Conservation (phyloP, 2,113 vertebrate species). For the Microtus pennsylvanicus region DNA sequence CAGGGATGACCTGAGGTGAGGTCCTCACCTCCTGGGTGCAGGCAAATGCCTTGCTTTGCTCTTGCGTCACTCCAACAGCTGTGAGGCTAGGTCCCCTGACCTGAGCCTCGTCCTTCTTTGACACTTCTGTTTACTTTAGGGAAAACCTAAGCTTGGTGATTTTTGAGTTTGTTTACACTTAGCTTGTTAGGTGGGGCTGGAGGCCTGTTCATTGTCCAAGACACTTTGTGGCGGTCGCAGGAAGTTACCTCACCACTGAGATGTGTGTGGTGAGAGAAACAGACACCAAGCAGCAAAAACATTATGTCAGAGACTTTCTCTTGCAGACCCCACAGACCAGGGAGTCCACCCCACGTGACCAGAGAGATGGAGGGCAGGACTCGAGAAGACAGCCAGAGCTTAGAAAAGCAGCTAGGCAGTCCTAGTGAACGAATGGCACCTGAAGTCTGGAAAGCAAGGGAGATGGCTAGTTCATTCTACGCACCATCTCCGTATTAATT, state of each 20-base stretch:
- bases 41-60: not conserved
- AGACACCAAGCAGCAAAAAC: not conserved
- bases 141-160: not conserved
- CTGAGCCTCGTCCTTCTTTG: not conserved
- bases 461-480: not conserved
- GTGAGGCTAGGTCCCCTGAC: not conserved
- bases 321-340: not conserved
- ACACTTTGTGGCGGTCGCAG: not conserved
- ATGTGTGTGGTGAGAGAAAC: not conserved
- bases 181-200: not conserved
- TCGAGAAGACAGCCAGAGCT: not conserved
- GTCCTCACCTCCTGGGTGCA: not conserved
- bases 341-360: not conserved
- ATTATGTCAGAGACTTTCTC: not conserved
- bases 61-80: not conserved
- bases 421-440: not conserved
- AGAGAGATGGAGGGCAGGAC: not conserved
- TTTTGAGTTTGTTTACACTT: not conserved
- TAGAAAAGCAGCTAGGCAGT: not conserved
- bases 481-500: not conserved
- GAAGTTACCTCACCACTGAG: not conserved
- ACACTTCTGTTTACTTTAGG: not conserved
- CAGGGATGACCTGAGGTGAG: not conserved
- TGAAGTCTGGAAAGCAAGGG: not conserved
- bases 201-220: not conserved